These are phyloP conservation scores for Clepsis dumicolana DNA, from an alignment of 2,888 invertebrate species.

Conservation along the genomic window DNA sequence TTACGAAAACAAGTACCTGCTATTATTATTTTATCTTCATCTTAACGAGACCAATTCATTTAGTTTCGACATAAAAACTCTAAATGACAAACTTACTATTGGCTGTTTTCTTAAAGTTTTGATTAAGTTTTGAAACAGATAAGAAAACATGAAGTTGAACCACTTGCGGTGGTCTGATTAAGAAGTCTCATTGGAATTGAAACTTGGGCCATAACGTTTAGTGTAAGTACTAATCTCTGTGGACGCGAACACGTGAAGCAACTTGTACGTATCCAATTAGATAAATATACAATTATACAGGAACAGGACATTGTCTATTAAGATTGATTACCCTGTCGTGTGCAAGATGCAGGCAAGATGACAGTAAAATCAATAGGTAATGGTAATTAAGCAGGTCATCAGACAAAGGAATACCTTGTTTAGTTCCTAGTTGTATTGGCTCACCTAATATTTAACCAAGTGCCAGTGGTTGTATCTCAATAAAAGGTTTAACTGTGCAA, in stretches of 20 bases:
- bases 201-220: slow-evolving; percentile 43
- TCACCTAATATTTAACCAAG: no score
- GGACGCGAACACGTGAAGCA: neutral
- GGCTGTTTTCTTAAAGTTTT: slow-evolving; percentile 3
- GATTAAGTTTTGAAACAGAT: slow-evolving; percentile 2
- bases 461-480: no score
- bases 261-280: neutral
- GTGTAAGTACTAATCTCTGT: slow-evolving; percentile 21
- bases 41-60: neutral
- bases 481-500: no score
- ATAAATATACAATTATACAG: neutral
- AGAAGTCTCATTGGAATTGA: slow-evolving; percentile 23
- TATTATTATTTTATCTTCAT: neutral
- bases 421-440: no score
- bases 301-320: neutral
- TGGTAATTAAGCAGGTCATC: no score
- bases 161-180: slow-evolving; percentile 19
- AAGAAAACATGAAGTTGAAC: slow-evolving; percentile 11
- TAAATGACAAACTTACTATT: neutral
- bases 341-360: no score
- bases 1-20: neutral
- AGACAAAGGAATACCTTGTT: no score
- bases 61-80: neutral
- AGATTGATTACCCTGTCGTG: neutral
- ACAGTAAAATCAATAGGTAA: no score